Evolutionary conservation across 2,888 invertebrate genomes (phyloP).

Genomic region (Eledona agricola): DNA sequence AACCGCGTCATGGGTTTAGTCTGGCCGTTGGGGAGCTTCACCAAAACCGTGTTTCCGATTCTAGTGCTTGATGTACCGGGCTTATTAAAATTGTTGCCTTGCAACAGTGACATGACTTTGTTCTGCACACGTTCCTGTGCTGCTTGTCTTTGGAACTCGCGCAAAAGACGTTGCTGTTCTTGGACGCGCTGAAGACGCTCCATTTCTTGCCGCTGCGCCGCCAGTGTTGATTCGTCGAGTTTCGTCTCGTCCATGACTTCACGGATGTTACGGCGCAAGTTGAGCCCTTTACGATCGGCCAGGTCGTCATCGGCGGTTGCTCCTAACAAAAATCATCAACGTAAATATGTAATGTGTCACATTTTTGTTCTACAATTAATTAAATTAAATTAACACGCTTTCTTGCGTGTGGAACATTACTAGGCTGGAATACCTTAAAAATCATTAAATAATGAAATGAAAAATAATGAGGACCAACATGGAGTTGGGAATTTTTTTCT

Average conservation of each 20-base stretch:
- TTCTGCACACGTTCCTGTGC: slow-evolving; percentile 77
- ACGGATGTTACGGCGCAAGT: slow-evolving; percentile 85
- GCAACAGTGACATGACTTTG: slow-evolving; percentile 75
- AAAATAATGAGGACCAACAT: no score
- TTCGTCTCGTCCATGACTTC: slow-evolving; percentile 95
- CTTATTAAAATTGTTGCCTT: slow-evolving; percentile 67
- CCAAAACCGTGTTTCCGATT: slow-evolving; percentile 61
- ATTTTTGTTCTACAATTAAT: no score
- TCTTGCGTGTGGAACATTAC: no score
- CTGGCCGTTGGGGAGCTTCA: slow-evolving; percentile 62
- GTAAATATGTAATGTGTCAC: no score
- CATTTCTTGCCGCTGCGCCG: slow-evolving; percentile 92
- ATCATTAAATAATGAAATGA: no score
- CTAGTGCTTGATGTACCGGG: slow-evolving; percentile 54
- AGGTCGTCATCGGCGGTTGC: slow-evolving; percentile 49
- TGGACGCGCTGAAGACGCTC: slow-evolving; percentile 86
- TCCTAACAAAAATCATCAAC: slow-evolving; percentile 49
- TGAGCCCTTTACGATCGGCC: slow-evolving; percentile 58
- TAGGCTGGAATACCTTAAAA: no score
- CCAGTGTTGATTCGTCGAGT: slow-evolving; percentile 89
- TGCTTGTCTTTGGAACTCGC: slow-evolving; percentile 84
- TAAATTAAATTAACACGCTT: no score
- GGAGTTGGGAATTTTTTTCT: no score
- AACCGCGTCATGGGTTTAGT: slow-evolving; percentile 61
- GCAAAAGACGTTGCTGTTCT: slow-evolving; percentile 83